Evolutionary conservation across 2,797 vertebrate species (phyloP), one percentile per base, ranked within the genome.

Genomic region (Myotis vivesi): DNA sequence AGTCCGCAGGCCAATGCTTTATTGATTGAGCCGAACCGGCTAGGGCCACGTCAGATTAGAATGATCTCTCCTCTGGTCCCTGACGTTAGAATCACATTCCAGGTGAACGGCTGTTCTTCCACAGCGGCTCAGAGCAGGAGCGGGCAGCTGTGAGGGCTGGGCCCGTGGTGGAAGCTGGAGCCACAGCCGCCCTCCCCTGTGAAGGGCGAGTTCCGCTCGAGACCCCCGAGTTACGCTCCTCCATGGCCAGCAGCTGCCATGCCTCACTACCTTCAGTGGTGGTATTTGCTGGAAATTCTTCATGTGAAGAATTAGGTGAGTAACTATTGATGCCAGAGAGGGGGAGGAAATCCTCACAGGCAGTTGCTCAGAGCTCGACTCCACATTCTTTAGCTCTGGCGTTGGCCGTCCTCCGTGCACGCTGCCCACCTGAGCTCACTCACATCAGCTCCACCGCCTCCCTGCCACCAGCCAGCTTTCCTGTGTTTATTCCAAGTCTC

Each of bases 341-440:
- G 5, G 5, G 41, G 51, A 36, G 44, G 30, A n/a, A 71, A 69
- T 1, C 51, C 46, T 71, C 55, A n/a, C 22, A 33, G 41, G 33
- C 25, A 23, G 23, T 2, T 71, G 80, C 28, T n/a, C 46, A 2
- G 28, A 80, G 81, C 68, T 19, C 0, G 0, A 8, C 16, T 57
- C 28, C 33, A 6, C 13, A 17, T 72, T 28, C 55, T 16, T 23
- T 4, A n/a, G 72, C 36, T 28, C 30, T 11, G 1, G 2, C 15
- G 12, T 66, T 57, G 6, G 25, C 41, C 2, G 2, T n/a, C n/a
- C 33, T 9, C 12, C n/a, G 1, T 1, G 12, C 28, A 30, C 12
- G 4, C 23, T 1, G 62, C 62, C 2, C 3, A 11, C 36, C 11
- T 0, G 4, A 12, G 44, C 15, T 41, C 23, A 6, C 64, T 33